Conservation (phyloP, 2,797 vertebrate species). For the Natrix natrix region DNA sequence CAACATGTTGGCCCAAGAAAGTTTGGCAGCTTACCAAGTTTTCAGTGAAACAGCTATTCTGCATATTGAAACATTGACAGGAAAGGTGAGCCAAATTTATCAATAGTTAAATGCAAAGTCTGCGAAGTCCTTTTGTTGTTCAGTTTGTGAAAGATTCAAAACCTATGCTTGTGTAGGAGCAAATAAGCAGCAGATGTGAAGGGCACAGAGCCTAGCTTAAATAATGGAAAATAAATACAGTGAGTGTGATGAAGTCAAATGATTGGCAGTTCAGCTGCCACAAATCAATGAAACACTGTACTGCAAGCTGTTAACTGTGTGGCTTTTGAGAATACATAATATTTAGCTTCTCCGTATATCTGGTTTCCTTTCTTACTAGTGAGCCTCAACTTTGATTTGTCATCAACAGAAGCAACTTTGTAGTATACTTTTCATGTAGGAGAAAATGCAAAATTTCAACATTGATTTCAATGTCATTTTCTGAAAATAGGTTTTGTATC, state of each 20-base stretch:
- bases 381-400: neutral
- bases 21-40: conserved; percentile 6
- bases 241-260: conserved; percentile 7
- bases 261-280: conserved; percentile 1
- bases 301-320: neutral
- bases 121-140: neutral
- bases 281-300: neutral
- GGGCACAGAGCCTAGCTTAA: neutral
- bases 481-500: neutral
- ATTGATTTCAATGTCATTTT: neutral
- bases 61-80: neutral
- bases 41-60: neutral
- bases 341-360: neutral
- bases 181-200: conserved; percentile 19
- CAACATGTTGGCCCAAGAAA: conserved; percentile 3
- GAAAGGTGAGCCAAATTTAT: conserved; percentile 9
- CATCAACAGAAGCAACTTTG: neutral
- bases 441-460: neutral
- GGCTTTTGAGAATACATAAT: neutral
- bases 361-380: neutral
- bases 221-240: conserved; percentile 20
- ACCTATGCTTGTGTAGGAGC: neutral
- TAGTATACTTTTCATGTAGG: neutral
- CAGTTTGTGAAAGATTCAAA: neutral
- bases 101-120: neutral